phyloP scores from a whole-genome alignment of 1,140 invertebrate genomes.

The Pogonus chalceus region DNA sequence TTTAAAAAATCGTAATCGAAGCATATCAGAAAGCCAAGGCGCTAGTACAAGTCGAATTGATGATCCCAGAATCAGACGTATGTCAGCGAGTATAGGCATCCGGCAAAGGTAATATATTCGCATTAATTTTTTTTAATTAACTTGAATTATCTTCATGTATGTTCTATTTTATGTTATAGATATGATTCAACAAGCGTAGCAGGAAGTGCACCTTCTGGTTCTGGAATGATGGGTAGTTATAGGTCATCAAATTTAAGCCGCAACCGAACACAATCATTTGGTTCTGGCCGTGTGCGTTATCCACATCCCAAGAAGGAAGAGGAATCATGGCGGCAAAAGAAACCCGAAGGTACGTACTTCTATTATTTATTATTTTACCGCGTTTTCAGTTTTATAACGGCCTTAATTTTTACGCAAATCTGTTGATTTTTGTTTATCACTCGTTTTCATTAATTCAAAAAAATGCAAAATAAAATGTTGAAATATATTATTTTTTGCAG shows the following conservation, averaged over 20 bases:
- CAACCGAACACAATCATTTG: constrained; percentile 30
- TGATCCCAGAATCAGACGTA: constrained; percentile 13
- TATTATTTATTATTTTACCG: too few species aligned
- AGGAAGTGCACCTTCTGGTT: constrained; percentile 29
- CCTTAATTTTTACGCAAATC: too few species aligned
- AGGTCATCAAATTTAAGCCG: constrained; percentile 23
- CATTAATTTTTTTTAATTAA: constrained; percentile 1
- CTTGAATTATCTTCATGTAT: constrained; percentile 14
- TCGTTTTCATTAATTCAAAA: too few species aligned
- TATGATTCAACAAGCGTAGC: constrained; percentile 23
- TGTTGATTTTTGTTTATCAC: too few species aligned
- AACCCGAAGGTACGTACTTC: background rate
- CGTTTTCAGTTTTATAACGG: too few species aligned
- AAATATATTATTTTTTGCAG: too few species aligned
- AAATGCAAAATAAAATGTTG: too few species aligned
- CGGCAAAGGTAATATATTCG: background rate
- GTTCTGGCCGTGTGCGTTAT: constrained; percentile 35
- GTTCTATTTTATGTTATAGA: constrained; percentile 11
- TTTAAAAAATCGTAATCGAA: constrained; percentile 44
- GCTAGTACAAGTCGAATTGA: constrained; percentile 16
- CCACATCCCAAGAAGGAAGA: constrained; percentile 16
- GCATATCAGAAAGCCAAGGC: constrained; percentile 45
- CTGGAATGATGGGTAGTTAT: constrained; percentile 7
- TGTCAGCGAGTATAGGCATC: constrained; percentile 14
- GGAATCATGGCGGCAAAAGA: constrained; percentile 29